Percentiles rank a stretch among this genome's conserved stretches.
phyloP scores from a whole-genome alignment of 53 echinoderm and acorn worm genomes.

The Holothuria scabra region DNA sequence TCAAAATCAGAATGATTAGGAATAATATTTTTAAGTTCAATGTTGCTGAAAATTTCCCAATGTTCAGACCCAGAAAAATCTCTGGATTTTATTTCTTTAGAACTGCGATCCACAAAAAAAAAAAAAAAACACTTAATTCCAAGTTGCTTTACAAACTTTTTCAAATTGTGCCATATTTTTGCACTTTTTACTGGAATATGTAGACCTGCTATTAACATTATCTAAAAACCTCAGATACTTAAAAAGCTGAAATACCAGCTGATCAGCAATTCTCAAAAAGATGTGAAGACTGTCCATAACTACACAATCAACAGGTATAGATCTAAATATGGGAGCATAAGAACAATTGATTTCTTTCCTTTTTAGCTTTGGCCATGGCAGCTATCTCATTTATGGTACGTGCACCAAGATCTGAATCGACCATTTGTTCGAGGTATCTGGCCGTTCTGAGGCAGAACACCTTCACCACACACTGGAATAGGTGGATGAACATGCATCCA shows the following conservation, averaged over 20 bases:
- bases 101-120: conserved; percentile 28
- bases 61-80: conserved; percentile 18
- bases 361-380: no score
- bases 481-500: no score
- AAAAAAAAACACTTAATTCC: background rate
- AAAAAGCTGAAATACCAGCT: conserved; percentile 3
- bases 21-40: conserved; percentile 5
- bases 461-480: no score
- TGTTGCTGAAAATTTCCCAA: conserved; percentile 12
- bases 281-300: conserved; percentile 27
- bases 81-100: conserved; percentile 26
- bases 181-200: conserved; percentile 24
- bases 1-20: conserved; percentile 18
- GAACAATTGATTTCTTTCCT: no score
- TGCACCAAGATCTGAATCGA: no score
- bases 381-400: no score
- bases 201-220: conserved; percentile 30
- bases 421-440: no score
- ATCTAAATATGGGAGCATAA: conserved; percentile 13
- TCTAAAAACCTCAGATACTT: conserved; percentile 27
- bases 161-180: conserved; percentile 33
- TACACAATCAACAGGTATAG: background rate
- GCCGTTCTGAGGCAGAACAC: no score
- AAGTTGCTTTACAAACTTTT: conserved; percentile 26
- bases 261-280: conserved; percentile 28